Evolutionary conservation across 2,113 vertebrate genomes (phyloP).

Genomic region (Percopsis transmontana): DNA sequence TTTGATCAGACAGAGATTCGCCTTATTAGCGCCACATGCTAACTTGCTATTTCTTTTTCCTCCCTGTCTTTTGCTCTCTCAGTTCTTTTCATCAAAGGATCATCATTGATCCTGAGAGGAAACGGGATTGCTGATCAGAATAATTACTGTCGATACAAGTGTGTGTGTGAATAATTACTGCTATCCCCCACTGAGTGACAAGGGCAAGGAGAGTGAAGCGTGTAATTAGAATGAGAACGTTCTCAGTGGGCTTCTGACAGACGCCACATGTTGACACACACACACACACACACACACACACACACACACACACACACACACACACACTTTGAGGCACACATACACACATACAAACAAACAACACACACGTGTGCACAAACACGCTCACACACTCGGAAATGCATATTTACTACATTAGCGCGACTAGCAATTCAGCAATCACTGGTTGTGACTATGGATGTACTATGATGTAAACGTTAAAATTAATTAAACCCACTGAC

Average conservation of each 20-base stretch:
- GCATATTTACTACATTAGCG: too few species aligned
- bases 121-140: slow-evolving; percentile 79
- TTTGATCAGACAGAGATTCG: slow-evolving; percentile 55
- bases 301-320: slow-evolving; percentile 18
- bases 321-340: neutral
- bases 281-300: neutral
- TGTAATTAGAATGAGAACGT: slow-evolving; percentile 75
- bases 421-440: neutral
- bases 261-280: slow-evolving; percentile 48
- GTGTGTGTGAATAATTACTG: slow-evolving; percentile 73
- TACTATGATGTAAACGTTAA: too few species aligned
- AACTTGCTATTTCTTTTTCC: slow-evolving; percentile 34
- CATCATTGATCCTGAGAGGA: slow-evolving; percentile 79
- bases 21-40: slow-evolving; percentile 65
- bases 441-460: neutral
- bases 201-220: slow-evolving; percentile 51
- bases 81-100: slow-evolving; percentile 60
- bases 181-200: slow-evolving; percentile 65
- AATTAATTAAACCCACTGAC: neutral
- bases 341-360: slow-evolving; percentile 21
- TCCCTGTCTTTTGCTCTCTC: slow-evolving; percentile 15
- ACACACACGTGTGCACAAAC: slow-evolving; percentile 12
- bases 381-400: slow-evolving; percentile 30
- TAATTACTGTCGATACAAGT: slow-evolving; percentile 80
- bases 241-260: slow-evolving; percentile 63